These are phyloP conservation scores for Solenopsis fugax DNA, from an alignment of 1,140 invertebrate genomes.

Conservation along the genomic window DNA sequence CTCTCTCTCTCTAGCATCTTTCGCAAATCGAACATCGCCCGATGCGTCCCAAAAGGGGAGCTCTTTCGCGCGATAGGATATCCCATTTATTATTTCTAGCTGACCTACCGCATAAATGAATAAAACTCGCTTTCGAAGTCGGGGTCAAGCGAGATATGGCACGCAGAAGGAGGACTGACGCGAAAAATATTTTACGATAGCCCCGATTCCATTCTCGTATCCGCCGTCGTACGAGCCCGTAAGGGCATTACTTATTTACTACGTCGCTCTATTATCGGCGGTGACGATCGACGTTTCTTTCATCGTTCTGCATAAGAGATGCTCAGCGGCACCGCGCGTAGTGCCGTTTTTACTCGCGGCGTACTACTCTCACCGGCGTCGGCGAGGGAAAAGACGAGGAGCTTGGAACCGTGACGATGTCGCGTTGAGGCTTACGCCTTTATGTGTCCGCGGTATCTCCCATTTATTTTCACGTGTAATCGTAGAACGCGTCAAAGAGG, in stretches of 20 bases:
- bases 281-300: constrained; percentile 28
- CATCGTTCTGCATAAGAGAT: background rate
- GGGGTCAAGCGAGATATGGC: constrained; percentile 40
- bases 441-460: too few relatives aligned
- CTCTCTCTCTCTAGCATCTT: background rate
- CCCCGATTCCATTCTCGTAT: constrained; percentile 49
- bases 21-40: constrained; percentile 6
- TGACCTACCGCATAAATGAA: constrained; percentile 59
- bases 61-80: constrained; percentile 42
- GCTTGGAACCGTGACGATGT: background rate
- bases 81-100: constrained; percentile 62
- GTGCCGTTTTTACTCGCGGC: background rate
- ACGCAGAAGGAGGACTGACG: background rate
- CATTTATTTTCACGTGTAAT: background rate
- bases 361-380: too few relatives aligned
- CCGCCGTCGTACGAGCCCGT: constrained; percentile 35
- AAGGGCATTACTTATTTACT: constrained; percentile 45
- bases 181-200: constrained; percentile 40
- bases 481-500: background rate
- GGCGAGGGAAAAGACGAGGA: background rate
- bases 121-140: constrained; percentile 45
- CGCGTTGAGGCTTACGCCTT: background rate
- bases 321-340: background rate
- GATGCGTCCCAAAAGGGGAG: constrained; percentile 1
- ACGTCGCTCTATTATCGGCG: constrained; percentile 30